Percentiles rank a stretch among this genome's conserved stretches.
phyloP scores from a whole-genome alignment of 2,888 invertebrate species.

The Osmoderma eremita region DNA sequence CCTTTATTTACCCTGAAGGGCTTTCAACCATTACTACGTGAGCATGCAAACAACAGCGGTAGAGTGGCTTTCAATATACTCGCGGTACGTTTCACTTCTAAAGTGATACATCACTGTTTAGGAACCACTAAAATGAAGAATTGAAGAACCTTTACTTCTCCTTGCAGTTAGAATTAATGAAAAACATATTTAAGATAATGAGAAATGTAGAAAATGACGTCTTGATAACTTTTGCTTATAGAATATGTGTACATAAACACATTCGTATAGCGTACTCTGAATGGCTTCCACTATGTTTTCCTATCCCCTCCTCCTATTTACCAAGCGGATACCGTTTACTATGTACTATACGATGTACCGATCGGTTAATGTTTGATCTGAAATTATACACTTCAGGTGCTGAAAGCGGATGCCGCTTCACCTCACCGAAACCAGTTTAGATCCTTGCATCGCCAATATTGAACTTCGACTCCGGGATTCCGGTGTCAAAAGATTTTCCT shows the following conservation, averaged over 20 bases:
- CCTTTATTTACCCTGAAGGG: constrained; percentile 37
- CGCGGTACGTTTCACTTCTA: background rate
- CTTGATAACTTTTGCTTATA: too few relatives aligned
- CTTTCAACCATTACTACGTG: background rate
- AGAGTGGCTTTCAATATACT: background rate
- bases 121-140: background rate
- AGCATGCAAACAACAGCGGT: background rate
- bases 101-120: constrained; percentile 11
- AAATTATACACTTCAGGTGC: constrained; percentile 46
- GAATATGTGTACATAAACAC: too few relatives aligned
- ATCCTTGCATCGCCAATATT: constrained; percentile 20
- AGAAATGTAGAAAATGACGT: too few relatives aligned
- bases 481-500: constrained; percentile 36
- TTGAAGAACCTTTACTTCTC: background rate
- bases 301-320: constrained; percentile 13
- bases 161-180: background rate
- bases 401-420: constrained; percentile 39
- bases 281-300: background rate
- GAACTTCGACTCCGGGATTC: constrained; percentile 24
- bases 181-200: too few relatives aligned
- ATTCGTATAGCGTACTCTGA: too few relatives aligned
- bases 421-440: background rate
- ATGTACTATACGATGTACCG: constrained; percentile 15
- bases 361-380: constrained; percentile 44
- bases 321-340: constrained; percentile 34